phyloP scores from a whole-genome alignment of 2,888 invertebrate species.

The Andrena bicolor region DNA sequence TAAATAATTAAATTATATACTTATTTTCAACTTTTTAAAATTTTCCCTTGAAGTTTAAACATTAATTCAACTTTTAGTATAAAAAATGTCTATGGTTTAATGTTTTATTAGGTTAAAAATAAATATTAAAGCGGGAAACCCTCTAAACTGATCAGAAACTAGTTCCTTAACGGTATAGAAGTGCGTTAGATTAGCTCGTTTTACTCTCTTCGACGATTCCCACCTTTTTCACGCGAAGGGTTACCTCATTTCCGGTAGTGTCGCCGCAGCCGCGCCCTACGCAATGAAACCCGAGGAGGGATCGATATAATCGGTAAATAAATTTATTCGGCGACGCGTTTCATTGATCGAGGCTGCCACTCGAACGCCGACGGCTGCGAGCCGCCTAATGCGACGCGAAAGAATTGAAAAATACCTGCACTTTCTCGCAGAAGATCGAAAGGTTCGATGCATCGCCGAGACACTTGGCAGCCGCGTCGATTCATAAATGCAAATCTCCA shows the following conservation, averaged over 20 bases:
- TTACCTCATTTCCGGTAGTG: neutral
- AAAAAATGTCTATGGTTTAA: too few relatives aligned
- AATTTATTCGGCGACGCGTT: neutral
- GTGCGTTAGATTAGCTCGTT: too few relatives aligned
- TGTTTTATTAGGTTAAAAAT: too few relatives aligned
- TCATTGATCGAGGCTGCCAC: neutral
- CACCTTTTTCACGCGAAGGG: neutral
- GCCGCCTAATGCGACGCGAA: neutral
- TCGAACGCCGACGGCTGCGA: neutral
- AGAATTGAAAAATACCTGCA: neutral
- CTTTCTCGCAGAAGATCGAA: neutral
- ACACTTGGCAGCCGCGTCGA: neutral
- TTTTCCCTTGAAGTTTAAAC: too few relatives aligned
- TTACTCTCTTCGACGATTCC: neutral
- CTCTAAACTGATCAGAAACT: too few relatives aligned
- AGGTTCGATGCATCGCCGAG: neutral
- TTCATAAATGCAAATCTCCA: conserved; percentile 23
- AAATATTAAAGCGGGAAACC: too few relatives aligned
- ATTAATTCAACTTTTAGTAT: too few relatives aligned
- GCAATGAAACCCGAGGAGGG: conserved; percentile 7
- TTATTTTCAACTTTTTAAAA: too few relatives aligned
- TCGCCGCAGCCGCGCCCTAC: neutral
- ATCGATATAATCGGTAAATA: neutral
- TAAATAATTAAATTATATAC: too few relatives aligned
- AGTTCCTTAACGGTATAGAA: too few relatives aligned